These are phyloP conservation scores for Tubulanus polymorphus DNA, from an alignment of 2,888 invertebrate genomes.

Conservation along the genomic window DNA sequence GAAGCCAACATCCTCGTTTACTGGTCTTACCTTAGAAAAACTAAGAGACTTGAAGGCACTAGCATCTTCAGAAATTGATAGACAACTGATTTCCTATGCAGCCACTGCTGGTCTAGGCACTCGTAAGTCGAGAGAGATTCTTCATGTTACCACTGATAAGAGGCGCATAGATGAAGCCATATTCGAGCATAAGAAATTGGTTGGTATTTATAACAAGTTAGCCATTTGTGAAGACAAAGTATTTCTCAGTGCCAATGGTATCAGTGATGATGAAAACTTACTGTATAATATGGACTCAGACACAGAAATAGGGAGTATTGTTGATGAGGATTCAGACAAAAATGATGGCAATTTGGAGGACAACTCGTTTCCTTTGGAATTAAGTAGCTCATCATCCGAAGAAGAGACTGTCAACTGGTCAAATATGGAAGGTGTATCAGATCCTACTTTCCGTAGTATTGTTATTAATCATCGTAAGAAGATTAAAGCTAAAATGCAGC, in stretches of 20 bases:
- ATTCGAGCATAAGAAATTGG: too few species aligned
- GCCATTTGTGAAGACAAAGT: neutral
- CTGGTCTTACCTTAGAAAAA: neutral
- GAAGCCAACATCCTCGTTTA: neutral
- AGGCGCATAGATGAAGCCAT: too few species aligned
- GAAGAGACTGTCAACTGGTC: neutral
- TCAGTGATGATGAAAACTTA: neutral
- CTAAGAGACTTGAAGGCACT: neutral
- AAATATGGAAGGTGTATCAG: neutral
- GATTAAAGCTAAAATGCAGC: neutral
- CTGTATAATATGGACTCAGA: neutral
- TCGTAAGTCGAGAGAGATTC: too few species aligned
- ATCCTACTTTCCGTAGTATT: neutral
- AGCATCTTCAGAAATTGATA: neutral
- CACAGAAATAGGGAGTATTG: neutral
- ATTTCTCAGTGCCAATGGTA: neutral
- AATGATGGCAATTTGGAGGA: neutral
- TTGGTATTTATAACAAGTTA: neutral
- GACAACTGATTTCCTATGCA: neutral
- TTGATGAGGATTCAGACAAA: neutral
- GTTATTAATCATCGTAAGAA: neutral
- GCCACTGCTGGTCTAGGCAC: neutral
- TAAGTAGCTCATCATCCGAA: neutral
- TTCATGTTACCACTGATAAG: too few species aligned
- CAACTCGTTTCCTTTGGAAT: neutral